Base-by-base conservation (phyloP, 2,888 invertebrate genomes). In the Cinara cedri region DNA sequence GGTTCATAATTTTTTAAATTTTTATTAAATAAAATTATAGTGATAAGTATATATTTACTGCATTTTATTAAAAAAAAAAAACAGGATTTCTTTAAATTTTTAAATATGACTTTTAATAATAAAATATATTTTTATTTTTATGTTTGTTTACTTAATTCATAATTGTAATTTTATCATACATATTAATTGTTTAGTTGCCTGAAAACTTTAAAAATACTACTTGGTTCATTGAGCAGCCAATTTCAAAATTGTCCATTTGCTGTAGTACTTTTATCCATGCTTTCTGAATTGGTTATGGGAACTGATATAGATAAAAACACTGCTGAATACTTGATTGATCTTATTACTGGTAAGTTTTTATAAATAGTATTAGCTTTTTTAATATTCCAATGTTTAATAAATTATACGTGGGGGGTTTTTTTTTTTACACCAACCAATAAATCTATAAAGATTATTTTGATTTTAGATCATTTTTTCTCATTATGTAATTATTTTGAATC, bases 261-360 rank as follows among this genome's bases (percentile, higher is more conserved):
- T 2, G 10, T 63, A 11, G 21, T 68, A 46, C 19, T 76, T 11
- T 3, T 76, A 34, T 76, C 68, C 1, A 19, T 76, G 16, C 34
- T 76, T 19, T 60, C 14, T 55, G 76, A 76, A 0, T 57, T 76
- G 19, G 60, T 76, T 19, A 49, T 76, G 49, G 54, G 21, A 26
- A 57, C 68, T 16, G 60, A 68, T 76, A 13, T 57, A 46, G 46
- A 55, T 46, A 21, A 46, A 19, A 10, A 14, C 1, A 3, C 1
- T 1, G 26, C 68, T 16, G 34, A 34, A 1, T 6, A 1, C 10
- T 34, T 76, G 19, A 68, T 76, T 6, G 11, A 16, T 26, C 19
- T 76, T 46, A 10, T 57, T 26, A 76, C 34, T 51, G 76, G 76
- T 76, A 68, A 66, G 10, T 44, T 44, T 55, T 44, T 26, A n/a